Evolutionary conservation across 2,113 vertebrate genomes (phyloP).

Genomic region (Ceyx cyanopectus): DNA sequence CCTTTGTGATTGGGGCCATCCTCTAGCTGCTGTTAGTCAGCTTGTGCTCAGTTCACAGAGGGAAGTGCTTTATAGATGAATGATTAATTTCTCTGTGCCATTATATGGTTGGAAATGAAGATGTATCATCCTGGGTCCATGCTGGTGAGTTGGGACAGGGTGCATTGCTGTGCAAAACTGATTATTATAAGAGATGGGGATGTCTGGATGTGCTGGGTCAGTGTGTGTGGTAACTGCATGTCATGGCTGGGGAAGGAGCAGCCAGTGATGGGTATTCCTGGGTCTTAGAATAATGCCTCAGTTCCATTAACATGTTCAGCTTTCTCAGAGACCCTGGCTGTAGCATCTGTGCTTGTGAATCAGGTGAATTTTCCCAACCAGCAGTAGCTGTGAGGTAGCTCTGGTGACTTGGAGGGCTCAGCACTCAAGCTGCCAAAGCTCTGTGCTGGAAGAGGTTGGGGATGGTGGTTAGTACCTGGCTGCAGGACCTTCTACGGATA

Average conservation of each 20-base stretch:
- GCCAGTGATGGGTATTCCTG: accelerated
- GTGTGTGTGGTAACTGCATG: accelerated
- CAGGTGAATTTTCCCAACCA: not conserved
- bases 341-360: not conserved
- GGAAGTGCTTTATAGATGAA: not conserved
- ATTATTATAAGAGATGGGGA: not conserved
- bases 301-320: not conserved
- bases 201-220: not conserved
- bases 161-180: not conserved
- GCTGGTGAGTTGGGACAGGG: not conserved
- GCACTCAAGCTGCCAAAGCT: not conserved
- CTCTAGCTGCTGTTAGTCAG: not conserved
- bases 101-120: not conserved
- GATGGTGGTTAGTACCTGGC: not conserved
- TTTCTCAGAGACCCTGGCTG: not conserved
- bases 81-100: not conserved
- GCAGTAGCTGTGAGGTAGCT: not conserved
- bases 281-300: not conserved
- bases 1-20: not conserved
- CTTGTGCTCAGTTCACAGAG: not conserved
- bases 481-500: not conserved
- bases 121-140: not conserved
- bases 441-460: not conserved
- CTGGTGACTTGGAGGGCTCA: not conserved
- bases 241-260: accelerated